Conservation (phyloP, 2,888 invertebrate genomes). For the Epinotia nisella region DNA sequence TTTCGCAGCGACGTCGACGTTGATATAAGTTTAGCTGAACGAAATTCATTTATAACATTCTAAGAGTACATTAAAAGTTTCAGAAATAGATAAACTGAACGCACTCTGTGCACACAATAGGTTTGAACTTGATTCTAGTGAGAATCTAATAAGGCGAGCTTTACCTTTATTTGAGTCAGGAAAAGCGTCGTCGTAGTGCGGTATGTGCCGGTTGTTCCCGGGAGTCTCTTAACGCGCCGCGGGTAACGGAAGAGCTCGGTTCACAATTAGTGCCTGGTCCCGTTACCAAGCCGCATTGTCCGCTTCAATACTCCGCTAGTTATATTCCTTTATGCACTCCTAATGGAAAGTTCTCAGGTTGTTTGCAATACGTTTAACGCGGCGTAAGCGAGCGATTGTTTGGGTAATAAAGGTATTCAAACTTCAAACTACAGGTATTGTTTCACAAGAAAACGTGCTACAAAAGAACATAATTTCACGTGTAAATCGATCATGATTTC, state of each 20-base stretch:
- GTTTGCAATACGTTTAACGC: conserved; percentile 67
- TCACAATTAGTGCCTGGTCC: conserved; percentile 80
- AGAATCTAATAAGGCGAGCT: conserved; percentile 36
- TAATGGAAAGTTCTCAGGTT: conserved; percentile 71
- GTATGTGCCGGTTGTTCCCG: conserved; percentile 53
- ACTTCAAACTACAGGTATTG: conserved; percentile 43
- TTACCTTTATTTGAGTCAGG: conserved; percentile 15
- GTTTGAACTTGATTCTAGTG: conserved; percentile 15
- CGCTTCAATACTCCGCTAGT: conserved; percentile 71
- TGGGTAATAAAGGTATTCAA: conserved; percentile 52
- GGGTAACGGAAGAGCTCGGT: conserved; percentile 75
- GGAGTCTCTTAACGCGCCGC: conserved; percentile 55
- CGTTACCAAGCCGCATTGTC: conserved; percentile 80
- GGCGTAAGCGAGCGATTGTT: conserved; percentile 62
- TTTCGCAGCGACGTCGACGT: conserved; percentile 52
- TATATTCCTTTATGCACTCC: conserved; percentile 75
- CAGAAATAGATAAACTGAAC: background rate
- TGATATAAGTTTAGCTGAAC: conserved; percentile 15
- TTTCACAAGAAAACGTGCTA: conserved; percentile 41
- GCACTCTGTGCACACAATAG: background rate
- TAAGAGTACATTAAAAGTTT: background rate
- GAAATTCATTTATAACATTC: conserved; percentile 5
- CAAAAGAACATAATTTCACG: conserved; percentile 38
- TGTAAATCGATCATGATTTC: conserved; percentile 36
- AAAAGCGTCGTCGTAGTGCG: conserved; percentile 28